Conservation (phyloP, 2,797 vertebrate genomes). For the Sphaeramia orbicularis region DNA sequence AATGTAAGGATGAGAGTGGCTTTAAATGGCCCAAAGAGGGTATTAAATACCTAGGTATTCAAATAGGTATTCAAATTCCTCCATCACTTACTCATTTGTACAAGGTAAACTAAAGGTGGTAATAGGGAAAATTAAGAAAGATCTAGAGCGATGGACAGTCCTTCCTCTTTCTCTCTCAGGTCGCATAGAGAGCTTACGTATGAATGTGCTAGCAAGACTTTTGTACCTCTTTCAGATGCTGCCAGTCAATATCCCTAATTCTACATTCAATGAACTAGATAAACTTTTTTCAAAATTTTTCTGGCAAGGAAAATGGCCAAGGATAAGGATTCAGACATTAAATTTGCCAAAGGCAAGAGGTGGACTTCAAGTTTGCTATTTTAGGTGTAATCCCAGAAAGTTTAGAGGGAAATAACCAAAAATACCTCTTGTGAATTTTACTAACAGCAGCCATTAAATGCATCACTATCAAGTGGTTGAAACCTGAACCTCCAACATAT, state of each 20-base stretch:
- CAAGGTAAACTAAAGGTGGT: no score
- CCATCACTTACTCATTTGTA: no score
- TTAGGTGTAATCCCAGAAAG: no score
- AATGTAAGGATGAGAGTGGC: not conserved
- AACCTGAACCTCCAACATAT: no score
- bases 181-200: not conserved
- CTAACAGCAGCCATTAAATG: no score
- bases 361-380: not conserved
- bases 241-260: not conserved
- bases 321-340: not conserved
- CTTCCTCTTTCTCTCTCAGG: no score
- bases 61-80: not conserved
- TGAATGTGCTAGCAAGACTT: accelerated
- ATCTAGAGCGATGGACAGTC: no score
- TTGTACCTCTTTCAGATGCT: slow-evolving; percentile 6
- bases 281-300: not conserved
- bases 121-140: no score
- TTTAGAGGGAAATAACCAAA: no score
- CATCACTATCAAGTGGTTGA: no score
- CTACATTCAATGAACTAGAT: not conserved
- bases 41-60: not conserved
- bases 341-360: not conserved
- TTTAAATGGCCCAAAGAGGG: not conserved
- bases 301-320: not conserved
- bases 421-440: no score